These are phyloP conservation scores for Sander vitreus DNA, from an alignment of 2,113 vertebrate species.

Conservation along the genomic window DNA sequence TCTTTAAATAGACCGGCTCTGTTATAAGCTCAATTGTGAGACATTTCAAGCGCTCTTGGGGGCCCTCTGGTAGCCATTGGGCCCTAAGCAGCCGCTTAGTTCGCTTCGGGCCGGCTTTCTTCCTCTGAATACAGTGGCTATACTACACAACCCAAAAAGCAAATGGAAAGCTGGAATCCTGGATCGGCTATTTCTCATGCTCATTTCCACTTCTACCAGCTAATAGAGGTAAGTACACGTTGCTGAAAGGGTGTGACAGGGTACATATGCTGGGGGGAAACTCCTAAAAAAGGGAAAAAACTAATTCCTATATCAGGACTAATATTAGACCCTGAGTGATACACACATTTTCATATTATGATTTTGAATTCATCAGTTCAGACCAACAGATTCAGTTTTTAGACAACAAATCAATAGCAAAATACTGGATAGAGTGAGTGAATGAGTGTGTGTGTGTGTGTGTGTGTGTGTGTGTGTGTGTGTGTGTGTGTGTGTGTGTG, in stretches of 20 bases:
- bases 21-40: too few relatives aligned
- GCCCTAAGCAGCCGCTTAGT: too few relatives aligned
- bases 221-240: neutral
- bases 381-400: too few relatives aligned
- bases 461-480: neutral
- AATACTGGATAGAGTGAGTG: neutral
- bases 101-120: neutral
- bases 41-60: too few relatives aligned
- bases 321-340: neutral
- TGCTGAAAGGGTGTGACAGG: neutral
- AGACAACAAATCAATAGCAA: too few relatives aligned
- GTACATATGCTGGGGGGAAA: neutral
- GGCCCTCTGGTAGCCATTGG: too few relatives aligned
- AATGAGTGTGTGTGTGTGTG: neutral
- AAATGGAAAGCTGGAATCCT: neutral
- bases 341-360: neutral
- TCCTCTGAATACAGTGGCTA: neutral
- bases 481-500: neutral
- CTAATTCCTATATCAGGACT: neutral
- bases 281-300: neutral
- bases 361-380: neutral
- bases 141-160: conserved; percentile 2
- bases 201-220: neutral
- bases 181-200: neutral
- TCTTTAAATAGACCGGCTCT: too few relatives aligned